Percentiles rank a stretch among this genome's conserved stretches.
phyloP scores from a whole-genome alignment of 2,888 invertebrate species.

The Osedax frankpressi region DNA sequence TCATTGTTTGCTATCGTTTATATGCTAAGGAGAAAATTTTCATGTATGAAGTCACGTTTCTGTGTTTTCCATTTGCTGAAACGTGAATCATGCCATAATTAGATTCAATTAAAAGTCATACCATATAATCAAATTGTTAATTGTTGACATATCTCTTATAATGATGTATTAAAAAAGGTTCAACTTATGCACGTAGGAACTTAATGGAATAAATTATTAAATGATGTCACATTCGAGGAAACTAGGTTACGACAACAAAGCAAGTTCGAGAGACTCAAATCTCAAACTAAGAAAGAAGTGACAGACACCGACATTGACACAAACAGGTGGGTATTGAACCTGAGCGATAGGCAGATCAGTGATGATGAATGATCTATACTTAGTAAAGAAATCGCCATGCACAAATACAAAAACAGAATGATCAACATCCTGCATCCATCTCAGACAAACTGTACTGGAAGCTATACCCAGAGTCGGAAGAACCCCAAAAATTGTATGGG shows the following conservation, averaged over 20 bases:
- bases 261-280: conserved; percentile 1
- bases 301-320: conserved; percentile 5
- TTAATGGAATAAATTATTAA: no score
- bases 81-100: no score
- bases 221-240: not conserved
- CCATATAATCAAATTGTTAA: no score
- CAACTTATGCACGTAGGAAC: no score
- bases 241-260: not conserved
- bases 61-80: no score
- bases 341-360: not conserved
- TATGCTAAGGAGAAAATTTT: no score
- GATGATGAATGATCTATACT: not conserved
- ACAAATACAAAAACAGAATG: not conserved
- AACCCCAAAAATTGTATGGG: not conserved
- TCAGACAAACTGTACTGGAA: conserved; percentile 5
- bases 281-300: not conserved
- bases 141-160: no score
- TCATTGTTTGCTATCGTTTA: no score
- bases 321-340: conserved; percentile 1
- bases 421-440: not conserved
- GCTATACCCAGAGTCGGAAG: not conserved
- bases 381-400: not conserved
- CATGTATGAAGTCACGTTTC: no score
- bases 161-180: no score
- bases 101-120: no score